These are phyloP conservation scores for Lanius collurio DNA, from an alignment of 2,113 vertebrate genomes.

Conservation along the genomic window DNA sequence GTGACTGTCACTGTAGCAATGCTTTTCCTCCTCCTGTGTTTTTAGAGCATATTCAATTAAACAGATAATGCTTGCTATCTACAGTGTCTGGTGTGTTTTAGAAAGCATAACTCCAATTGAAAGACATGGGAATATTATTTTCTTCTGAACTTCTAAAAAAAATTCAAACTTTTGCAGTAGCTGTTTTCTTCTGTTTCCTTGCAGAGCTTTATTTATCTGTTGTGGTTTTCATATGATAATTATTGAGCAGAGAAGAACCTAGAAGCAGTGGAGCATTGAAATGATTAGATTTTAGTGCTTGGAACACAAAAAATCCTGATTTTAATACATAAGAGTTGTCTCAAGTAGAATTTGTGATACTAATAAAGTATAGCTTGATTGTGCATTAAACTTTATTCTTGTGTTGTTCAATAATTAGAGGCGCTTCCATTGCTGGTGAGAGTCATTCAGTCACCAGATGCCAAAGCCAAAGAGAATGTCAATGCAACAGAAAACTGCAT, in stretches of 20 bases:
- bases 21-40: background rate
- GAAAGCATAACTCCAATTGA: background rate
- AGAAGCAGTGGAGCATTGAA: background rate
- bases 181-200: background rate
- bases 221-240: background rate
- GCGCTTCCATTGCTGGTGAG: conserved; percentile 90
- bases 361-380: background rate
- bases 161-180: background rate
- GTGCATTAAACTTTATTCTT: background rate
- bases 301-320: background rate
- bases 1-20: background rate
- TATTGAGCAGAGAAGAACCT: background rate
- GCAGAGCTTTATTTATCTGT: background rate
- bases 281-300: background rate
- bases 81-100: background rate
- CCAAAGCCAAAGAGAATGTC: conserved; percentile 93
- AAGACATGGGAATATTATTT: background rate
- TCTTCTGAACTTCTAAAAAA: background rate
- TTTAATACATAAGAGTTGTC: background rate
- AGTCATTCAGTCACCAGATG: conserved; percentile 91
- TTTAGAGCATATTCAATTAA: background rate
- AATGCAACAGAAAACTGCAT: conserved; percentile 99
- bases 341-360: background rate
- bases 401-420: conserved; percentile 69
- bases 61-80: background rate